phyloP scores from a whole-genome alignment of 2,888 invertebrate genomes.

The Celastrina argiolus region DNA sequence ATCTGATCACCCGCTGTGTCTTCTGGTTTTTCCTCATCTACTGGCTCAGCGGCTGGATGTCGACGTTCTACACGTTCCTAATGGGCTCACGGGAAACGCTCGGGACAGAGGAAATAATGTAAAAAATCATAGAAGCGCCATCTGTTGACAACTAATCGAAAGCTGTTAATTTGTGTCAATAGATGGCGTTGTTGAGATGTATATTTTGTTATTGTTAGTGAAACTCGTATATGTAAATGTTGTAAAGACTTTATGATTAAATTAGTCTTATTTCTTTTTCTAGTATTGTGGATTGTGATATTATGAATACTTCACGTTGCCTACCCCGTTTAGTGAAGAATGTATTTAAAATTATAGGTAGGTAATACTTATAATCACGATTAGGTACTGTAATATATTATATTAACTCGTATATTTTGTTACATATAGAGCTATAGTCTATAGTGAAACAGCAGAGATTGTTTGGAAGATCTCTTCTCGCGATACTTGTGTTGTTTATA shows the following conservation, averaged over 20 bases:
- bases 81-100: conserved; percentile 37
- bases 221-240: background rate
- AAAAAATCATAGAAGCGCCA: background rate
- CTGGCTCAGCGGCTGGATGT: conserved; percentile 59
- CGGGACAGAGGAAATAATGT: conserved; percentile 30
- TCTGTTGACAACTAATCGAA: background rate
- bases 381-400: background rate
- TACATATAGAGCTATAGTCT: too few relatives aligned
- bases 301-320: background rate
- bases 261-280: background rate
- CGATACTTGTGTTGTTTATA: background rate
- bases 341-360: background rate
- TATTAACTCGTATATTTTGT: background rate
- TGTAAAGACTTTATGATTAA: background rate
- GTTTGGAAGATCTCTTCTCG: background rate
- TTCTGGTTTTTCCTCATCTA: conserved; percentile 82
- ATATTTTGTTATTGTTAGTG: background rate
- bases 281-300: background rate
- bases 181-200: background rate
- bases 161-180: background rate
- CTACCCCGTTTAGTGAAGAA: background rate
- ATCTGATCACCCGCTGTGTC: conserved; percentile 82
- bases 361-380: background rate
- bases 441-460: too few relatives aligned
- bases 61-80: conserved; percentile 42